These are phyloP conservation scores for Aselliscus stoliczkanus DNA, from an alignment of 2,797 vertebrate genomes.

Conservation along the genomic window DNA sequence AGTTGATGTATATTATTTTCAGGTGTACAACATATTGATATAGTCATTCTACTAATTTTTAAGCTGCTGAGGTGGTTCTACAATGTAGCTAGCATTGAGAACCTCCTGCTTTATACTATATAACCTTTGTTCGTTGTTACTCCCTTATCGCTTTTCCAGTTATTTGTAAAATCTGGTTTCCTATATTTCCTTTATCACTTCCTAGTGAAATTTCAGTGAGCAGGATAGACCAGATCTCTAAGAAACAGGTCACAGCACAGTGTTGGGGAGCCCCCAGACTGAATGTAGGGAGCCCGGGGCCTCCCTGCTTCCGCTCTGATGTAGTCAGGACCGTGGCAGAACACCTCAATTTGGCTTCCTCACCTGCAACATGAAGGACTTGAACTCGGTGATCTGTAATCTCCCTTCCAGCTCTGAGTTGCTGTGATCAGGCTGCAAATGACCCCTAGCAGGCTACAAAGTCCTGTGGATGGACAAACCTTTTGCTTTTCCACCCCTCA, in stretches of 20 bases:
- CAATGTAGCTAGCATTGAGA: not conserved
- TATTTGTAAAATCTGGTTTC: not conserved
- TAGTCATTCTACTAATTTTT: not conserved
- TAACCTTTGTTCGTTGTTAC: not conserved
- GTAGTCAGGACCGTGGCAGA: not conserved
- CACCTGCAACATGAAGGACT: not conserved
- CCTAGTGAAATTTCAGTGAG: not conserved
- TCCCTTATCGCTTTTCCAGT: not conserved
- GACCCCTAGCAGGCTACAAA: not conserved
- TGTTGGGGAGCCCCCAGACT: not conserved
- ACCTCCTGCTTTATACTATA: not conserved
- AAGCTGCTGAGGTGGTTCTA: not conserved
- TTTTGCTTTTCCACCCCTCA: not conserved
- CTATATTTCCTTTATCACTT: not conserved
- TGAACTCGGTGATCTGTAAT: not conserved
- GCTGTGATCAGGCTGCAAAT: not conserved
- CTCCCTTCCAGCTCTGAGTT: not conserved
- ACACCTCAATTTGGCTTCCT: not conserved
- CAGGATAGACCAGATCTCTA: not conserved
- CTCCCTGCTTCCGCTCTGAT: not conserved
- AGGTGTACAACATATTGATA: not conserved
- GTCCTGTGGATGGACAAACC: accelerated
- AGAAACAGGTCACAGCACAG: not conserved
- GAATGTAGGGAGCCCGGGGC: not conserved
- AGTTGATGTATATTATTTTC: not conserved